Evolutionary conservation across 2,113 vertebrate species (phyloP).

Genomic region (Talpa occidentalis): DNA sequence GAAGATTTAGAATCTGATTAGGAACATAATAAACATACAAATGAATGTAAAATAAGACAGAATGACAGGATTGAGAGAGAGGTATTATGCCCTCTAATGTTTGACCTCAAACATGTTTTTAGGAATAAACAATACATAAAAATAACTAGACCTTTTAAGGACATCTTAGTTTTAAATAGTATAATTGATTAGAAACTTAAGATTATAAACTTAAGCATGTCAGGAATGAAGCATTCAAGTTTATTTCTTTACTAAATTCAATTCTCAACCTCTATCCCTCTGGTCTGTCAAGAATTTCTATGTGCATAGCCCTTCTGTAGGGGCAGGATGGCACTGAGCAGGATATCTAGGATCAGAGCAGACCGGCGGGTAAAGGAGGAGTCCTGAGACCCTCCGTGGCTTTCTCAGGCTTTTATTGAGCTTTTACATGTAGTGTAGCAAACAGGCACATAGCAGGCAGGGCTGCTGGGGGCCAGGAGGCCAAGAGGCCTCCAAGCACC

Average conservation of each 20-base stretch:
- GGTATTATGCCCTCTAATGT: not conserved
- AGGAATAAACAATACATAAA: conserved; percentile 47
- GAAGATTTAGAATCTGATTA: not conserved
- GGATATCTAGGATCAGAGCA: no score
- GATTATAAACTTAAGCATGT: conserved; percentile 14
- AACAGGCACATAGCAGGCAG: no score
- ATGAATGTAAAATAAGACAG: conserved; percentile 8
- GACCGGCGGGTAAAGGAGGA: no score
- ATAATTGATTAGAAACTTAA: conserved; percentile 22
- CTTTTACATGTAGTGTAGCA: no score
- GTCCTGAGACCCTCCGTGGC: no score
- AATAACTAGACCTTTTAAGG: not conserved
- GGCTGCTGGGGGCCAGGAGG: no score
- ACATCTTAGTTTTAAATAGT: conserved; percentile 22
- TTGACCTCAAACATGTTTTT: conserved; percentile 16
- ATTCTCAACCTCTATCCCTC: not conserved
- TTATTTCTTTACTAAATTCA: conserved; percentile 22
- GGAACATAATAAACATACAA: conserved; percentile 33
- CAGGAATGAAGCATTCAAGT: not conserved
- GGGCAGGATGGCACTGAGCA: no score
- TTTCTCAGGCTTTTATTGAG: no score
- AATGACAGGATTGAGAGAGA: conserved; percentile 25
- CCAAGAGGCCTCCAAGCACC: no score
- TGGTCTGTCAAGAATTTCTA: conserved; percentile 6
- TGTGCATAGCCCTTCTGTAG: not conserved